A percentile compares a stretch with the other conserved stretches of the same genome.
Evolutionary conservation across 2,797 vertebrate genomes (phyloP).

Genomic region (Sandelia bainsii): DNA sequence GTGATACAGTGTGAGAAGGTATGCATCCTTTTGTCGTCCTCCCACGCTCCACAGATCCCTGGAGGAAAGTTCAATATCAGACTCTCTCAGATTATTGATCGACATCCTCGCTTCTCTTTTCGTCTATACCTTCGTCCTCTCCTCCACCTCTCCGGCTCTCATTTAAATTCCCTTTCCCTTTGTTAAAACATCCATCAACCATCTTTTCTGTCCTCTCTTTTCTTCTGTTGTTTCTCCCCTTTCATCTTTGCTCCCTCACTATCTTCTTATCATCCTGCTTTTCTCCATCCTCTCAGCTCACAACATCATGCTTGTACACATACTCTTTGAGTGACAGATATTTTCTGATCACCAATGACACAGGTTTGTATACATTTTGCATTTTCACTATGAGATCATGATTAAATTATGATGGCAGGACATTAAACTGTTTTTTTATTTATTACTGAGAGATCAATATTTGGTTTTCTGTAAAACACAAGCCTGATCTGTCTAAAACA

Average conservation of each 20-base stretch:
- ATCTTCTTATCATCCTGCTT: background rate
- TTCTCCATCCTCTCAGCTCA: background rate
- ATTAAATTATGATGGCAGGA: too few species aligned
- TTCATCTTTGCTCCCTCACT: conserved; percentile 10
- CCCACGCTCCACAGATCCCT: conserved; percentile 22
- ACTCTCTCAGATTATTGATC: conserved; percentile 26
- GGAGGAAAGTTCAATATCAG: conserved; percentile 32
- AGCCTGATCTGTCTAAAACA: too few species aligned
- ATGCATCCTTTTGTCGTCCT: background rate
- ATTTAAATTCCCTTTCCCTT: background rate
- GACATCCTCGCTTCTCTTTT: background rate
- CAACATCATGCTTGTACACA: background rate
- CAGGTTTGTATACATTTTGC: too few species aligned
- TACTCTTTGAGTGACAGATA: background rate
- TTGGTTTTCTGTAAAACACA: too few species aligned
- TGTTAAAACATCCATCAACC: conserved; percentile 6
- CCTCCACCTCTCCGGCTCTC: conserved; percentile 15
- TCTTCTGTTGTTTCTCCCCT: background rate
- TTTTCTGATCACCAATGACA: too few species aligned
- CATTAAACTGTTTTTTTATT: too few species aligned
- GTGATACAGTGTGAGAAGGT: background rate
- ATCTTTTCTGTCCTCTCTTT: conserved; percentile 4
- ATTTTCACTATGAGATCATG: too few species aligned
- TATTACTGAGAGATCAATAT: too few species aligned
- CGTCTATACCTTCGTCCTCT: background rate